Conservation (phyloP, 2,797 vertebrate species). For the Tapera naevia region DNA sequence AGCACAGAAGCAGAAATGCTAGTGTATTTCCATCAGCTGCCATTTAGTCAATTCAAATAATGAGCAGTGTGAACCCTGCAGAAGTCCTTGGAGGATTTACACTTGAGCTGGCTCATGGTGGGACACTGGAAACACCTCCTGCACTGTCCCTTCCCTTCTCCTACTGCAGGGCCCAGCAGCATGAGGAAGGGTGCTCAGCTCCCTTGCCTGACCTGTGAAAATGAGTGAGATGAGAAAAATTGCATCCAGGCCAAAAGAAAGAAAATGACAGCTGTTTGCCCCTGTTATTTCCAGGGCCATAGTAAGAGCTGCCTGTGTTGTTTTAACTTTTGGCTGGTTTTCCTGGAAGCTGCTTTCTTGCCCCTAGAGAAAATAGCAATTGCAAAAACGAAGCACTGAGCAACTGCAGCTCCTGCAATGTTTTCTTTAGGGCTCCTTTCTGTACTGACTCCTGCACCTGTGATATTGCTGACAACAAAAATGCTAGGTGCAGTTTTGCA, state of each 20-base stretch:
- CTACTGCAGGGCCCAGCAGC: accelerated
- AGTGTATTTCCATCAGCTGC: slow-evolving; percentile 16
- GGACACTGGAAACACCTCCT: background rate
- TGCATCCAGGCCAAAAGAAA: background rate
- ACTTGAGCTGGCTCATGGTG: background rate
- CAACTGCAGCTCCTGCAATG: background rate
- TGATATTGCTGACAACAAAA: background rate
- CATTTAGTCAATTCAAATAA: background rate
- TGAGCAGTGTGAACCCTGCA: background rate
- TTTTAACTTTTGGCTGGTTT: slow-evolving; percentile 37
- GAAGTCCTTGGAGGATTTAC: background rate
- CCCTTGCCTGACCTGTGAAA: background rate
- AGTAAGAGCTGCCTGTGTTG: background rate
- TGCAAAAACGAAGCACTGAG: background rate
- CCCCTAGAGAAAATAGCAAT: background rate
- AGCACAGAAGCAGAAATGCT: background rate
- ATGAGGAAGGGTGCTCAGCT: background rate
- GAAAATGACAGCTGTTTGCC: slow-evolving; percentile 3
- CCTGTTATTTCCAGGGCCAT: background rate
- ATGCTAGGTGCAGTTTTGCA: background rate
- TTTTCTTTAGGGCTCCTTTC: background rate
- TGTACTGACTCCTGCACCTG: background rate
- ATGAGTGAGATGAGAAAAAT: background rate
- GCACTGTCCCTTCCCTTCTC: background rate
- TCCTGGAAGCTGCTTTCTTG: slow-evolving; percentile 21